phyloP scores from a whole-genome alignment of 2,888 invertebrate genomes.

The Asteroscopus sphinx region DNA sequence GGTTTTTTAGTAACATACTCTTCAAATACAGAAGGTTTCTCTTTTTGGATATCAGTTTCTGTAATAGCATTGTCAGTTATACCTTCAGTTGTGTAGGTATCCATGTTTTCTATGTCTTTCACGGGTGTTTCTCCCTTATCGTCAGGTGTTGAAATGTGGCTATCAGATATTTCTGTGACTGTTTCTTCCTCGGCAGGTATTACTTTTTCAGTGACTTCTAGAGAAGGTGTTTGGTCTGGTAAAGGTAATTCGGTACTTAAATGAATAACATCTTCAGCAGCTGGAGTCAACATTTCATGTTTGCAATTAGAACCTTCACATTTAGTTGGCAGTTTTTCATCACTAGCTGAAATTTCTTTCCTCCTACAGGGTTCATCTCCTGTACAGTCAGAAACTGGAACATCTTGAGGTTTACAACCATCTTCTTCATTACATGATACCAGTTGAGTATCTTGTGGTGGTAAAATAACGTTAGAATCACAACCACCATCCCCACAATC shows the following conservation, averaged over 20 bases:
- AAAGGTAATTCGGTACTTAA: conserved; percentile 24
- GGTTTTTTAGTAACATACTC: conserved; percentile 7
- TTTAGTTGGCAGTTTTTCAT: conserved; percentile 57
- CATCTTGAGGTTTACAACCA: conserved; percentile 54
- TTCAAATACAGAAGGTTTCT: conserved; percentile 7
- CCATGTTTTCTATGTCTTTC: conserved; percentile 20
- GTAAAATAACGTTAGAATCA: conserved; percentile 37
- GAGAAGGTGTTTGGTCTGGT: conserved; percentile 23
- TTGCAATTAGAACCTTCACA: conserved; percentile 67
- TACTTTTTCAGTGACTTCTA: conserved; percentile 30
- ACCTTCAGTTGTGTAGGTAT: conserved; percentile 31
- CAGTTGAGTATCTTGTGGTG: conserved; percentile 33
- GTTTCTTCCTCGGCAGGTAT: conserved; percentile 6
- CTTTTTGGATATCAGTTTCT: conserved; percentile 13
- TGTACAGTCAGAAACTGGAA: conserved; percentile 63
- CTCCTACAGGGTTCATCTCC: conserved; percentile 71
- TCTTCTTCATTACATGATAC: conserved; percentile 59
- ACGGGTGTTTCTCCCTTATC: conserved; percentile 7
- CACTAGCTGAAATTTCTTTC: conserved; percentile 61
- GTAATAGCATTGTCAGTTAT: conserved; percentile 9
- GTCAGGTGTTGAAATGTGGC: conserved; percentile 6
- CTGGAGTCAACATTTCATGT: conserved; percentile 17
- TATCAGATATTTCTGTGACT: conserved; percentile 12
- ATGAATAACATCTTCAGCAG: conserved; percentile 6
- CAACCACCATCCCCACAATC: conserved; percentile 41